These are phyloP conservation scores for Synanthedon tipuliformis DNA, from an alignment of 2,888 invertebrate species.

Conservation along the genomic window DNA sequence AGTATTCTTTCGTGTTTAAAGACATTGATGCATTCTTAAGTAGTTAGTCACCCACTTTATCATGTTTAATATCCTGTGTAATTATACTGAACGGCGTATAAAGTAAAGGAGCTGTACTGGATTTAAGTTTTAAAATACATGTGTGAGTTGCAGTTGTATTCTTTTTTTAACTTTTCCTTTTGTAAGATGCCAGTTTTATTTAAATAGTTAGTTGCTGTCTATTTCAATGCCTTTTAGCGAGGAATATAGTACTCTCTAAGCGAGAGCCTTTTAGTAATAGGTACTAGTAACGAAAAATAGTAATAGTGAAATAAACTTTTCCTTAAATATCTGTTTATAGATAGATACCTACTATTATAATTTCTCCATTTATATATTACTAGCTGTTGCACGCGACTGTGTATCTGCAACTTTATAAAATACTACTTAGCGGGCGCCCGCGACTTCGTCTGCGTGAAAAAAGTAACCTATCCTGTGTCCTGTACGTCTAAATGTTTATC, in stretches of 20 bases:
- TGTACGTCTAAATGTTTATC: too few species aligned
- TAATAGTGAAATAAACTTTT: background rate
- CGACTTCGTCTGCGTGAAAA: too few species aligned
- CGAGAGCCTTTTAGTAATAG: background rate
- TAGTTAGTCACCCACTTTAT: conserved; percentile 2
- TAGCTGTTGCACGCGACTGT: too few species aligned
- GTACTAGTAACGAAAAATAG: background rate
- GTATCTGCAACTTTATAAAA: too few species aligned
- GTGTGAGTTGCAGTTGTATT: background rate
- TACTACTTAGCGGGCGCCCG: too few species aligned
- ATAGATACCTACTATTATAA: too few species aligned
- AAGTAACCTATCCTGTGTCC: too few species aligned
- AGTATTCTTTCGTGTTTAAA: background rate
- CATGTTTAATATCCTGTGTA: background rate
- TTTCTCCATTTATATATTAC: too few species aligned
- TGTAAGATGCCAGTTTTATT: background rate
- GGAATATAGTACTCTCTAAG: too few species aligned
- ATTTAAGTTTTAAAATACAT: background rate
- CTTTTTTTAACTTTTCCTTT: background rate
- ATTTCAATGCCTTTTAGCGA: background rate
- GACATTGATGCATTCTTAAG: conserved; percentile 1
- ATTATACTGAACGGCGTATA: background rate
- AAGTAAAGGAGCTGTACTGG: background rate
- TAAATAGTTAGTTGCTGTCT: background rate
- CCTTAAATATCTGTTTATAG: too few species aligned